Evolutionary conservation across 2,113 vertebrate species (phyloP), one percentile per base, ranked within the genome.

Genomic region (Cynocephalus volans): DNA sequence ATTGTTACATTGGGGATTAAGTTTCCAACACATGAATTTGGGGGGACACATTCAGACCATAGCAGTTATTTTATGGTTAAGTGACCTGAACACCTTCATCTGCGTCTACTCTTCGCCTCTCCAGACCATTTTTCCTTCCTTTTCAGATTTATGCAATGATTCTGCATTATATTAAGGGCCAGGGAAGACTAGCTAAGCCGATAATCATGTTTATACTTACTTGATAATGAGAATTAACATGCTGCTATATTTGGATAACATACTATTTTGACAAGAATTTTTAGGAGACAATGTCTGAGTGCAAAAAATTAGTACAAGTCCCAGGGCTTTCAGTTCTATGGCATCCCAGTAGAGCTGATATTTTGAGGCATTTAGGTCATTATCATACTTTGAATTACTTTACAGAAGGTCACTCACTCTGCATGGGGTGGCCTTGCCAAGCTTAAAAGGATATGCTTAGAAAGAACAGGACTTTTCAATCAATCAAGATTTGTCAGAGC

Each of bases 341-440:
- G n/a, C 24, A 84, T 90, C 92, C 83, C 80, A 90, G 33, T 13
- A 96, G 87, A 95, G 41, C 41, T 80, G 92, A 45, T 96, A 95
- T 96, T 97, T 96, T 97, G 64, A 97, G 80, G 31, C 52, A 91
- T 60, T 93, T 95, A 86, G 56, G 23, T 18, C 41, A 81, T 93
- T 92, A 70, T 70, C 79, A 81, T 64, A 82, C 56, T 95, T 93
- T 21, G 81, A 6, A 87, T 88, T 86, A 67, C 72, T 88, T 91
- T 56, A 26, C 62, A 93, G 93, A 93, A 94, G 73, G 65, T 88
- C 90, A 92, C 64, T 96, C 64, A 81, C 18, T 91, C 56, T 88
- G 81, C 45, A 64, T 76, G 76, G 73, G 36, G 76, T 95, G 75
- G 58, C 23, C 69, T 70, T 79, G 84, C 76, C 80, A 80, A 82